A percentile compares a stretch with the other conserved stretches of the same genome.
Conservation (phyloP, 2,888 invertebrate genomes). For the Atethmia centrago region DNA sequence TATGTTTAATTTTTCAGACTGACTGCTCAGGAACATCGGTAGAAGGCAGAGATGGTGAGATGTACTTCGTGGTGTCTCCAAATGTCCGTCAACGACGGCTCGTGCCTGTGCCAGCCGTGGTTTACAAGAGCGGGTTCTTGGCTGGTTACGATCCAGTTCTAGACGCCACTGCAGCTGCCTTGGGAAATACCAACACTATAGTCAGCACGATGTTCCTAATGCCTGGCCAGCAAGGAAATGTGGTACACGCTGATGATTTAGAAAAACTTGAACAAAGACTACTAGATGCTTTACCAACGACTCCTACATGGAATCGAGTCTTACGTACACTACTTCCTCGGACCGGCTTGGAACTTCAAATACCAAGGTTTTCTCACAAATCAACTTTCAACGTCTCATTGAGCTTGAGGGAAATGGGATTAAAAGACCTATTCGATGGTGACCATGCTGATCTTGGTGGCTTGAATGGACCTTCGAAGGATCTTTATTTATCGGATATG, state of each 20-base stretch:
- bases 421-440: slow-evolving; percentile 94
- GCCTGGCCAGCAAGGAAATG: slow-evolving; percentile 96
- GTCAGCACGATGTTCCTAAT: slow-evolving; percentile 95
- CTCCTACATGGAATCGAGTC: slow-evolving; percentile 93
- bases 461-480: slow-evolving; percentile 94
- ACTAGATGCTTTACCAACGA: slow-evolving; percentile 92
- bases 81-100: slow-evolving; percentile 94
- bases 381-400: slow-evolving; percentile 95
- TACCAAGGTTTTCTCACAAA: slow-evolving; percentile 95
- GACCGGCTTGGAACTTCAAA: slow-evolving; percentile 94
- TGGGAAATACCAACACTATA: slow-evolving; percentile 93
- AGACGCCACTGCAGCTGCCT: slow-evolving; percentile 95
- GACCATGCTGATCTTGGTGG: slow-evolving; percentile 95
- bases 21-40: slow-evolving; percentile 94
- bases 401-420: slow-evolving; percentile 94
- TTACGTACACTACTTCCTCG: slow-evolving; percentile 94
- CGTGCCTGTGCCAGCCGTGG: slow-evolving; percentile 95
- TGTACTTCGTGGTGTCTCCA: slow-evolving; percentile 96
- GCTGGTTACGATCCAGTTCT: slow-evolving; percentile 96
- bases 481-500: slow-evolving; percentile 95
- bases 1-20: slow-evolving; percentile 91
- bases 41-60: slow-evolving; percentile 95
- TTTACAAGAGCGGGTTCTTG: slow-evolving; percentile 94
- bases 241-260: slow-evolving; percentile 94
- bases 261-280: slow-evolving; percentile 93